phyloP scores from a whole-genome alignment of 2,797 vertebrate species.

The Dermochelys coriacea region DNA sequence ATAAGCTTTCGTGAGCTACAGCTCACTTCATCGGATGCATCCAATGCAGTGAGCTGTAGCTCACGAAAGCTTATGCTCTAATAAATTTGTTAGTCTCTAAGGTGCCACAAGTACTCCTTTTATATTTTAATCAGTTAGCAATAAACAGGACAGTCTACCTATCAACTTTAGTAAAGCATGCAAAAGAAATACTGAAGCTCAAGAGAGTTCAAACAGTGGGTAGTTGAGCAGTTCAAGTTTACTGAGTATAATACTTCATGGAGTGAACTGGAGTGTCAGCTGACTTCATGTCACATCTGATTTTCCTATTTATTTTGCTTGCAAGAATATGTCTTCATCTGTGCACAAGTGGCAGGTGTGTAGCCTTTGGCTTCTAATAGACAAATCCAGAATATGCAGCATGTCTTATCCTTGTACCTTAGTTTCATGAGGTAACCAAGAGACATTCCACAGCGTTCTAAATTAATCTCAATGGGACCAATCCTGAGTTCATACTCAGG shows the following conservation, averaged over 20 bases:
- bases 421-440: neutral
- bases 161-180: neutral
- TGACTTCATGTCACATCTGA: neutral
- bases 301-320: neutral
- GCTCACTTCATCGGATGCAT: too few species aligned
- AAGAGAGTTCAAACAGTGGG: neutral
- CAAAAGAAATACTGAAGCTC: neutral
- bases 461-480: neutral
- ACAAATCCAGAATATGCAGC: neutral
- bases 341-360: neutral
- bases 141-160: neutral
- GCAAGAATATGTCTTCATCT: neutral
- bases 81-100: too few species aligned
- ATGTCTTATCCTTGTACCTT: neutral
- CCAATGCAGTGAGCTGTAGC: too few species aligned
- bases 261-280: neutral
- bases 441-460: neutral
- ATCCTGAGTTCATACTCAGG: neutral
- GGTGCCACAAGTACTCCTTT: too few species aligned
- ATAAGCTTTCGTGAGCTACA: too few species aligned
- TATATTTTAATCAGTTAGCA: neutral
- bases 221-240: neutral
- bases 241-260: neutral
- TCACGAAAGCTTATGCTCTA: too few species aligned
- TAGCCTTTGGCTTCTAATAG: neutral